These are phyloP conservation scores for Athripsodes cinereus DNA, from an alignment of 2,888 invertebrate genomes.

Conservation along the genomic window DNA sequence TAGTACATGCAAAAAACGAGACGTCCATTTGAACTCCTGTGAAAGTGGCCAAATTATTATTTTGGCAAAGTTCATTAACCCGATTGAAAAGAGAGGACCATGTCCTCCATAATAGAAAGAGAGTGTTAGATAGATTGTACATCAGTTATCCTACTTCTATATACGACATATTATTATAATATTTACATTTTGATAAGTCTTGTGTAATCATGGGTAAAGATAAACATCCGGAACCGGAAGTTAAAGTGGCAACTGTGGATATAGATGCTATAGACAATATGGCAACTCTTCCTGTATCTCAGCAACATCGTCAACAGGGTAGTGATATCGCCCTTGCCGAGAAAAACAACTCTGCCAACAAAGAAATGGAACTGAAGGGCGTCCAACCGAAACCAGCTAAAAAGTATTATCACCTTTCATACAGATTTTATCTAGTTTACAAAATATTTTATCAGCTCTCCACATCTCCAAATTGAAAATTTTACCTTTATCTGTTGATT, in stretches of 20 bases:
- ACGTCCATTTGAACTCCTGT: too few relatives aligned
- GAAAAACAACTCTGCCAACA: conserved; percentile 76
- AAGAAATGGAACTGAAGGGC: conserved; percentile 82
- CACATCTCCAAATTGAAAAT: too few relatives aligned
- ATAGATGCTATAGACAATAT: conserved; percentile 83
- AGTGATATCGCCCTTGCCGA: conserved; percentile 70
- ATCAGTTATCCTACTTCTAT: too few relatives aligned
- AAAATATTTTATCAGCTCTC: too few relatives aligned
- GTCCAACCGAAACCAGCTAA: conserved; percentile 79
- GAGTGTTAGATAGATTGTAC: too few relatives aligned
- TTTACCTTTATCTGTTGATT: too few relatives aligned
- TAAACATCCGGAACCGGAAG: conserved; percentile 58
- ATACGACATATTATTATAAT: neutral
- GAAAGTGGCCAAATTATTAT: too few relatives aligned
- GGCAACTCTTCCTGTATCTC: conserved; percentile 81
- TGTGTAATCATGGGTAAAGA: conserved; percentile 43
- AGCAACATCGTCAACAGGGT: conserved; percentile 60
- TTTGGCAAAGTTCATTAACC: neutral
- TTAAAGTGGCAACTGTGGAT: conserved; percentile 86
- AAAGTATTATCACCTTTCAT: conserved; percentile 53
- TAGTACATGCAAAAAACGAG: too few relatives aligned
- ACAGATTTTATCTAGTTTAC: too few relatives aligned
- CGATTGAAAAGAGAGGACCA: neutral
- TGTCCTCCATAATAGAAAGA: neutral
- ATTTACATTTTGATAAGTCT: neutral